phyloP scores from a whole-genome alignment of 2,888 invertebrate species.

The Pyralis farinalis region DNA sequence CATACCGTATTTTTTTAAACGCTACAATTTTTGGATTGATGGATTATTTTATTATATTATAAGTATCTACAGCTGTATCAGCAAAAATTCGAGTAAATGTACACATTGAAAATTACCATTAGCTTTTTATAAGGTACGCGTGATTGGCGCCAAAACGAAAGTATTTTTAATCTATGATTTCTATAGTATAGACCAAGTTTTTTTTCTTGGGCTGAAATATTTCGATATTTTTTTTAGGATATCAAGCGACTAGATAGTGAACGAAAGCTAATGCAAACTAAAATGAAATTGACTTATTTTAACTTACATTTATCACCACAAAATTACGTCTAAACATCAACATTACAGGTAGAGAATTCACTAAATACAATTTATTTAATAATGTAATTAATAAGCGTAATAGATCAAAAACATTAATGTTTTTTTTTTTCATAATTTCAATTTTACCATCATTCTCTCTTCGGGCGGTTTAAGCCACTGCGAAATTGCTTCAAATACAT shows the following conservation, averaged over 20 bases:
- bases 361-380: slow-evolving; percentile 68
- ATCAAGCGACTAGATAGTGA: slow-evolving; percentile 9
- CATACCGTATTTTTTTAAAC: too few relatives aligned
- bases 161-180: not conserved
- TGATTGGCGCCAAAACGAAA: slow-evolving; percentile 1
- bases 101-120: slow-evolving; percentile 4
- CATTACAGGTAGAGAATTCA: slow-evolving; percentile 66
- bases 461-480: slow-evolving; percentile 38
- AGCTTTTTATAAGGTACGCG: slow-evolving; percentile 2
- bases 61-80: slow-evolving; percentile 14
- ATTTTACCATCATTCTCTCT: slow-evolving; percentile 22
- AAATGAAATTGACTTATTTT: slow-evolving; percentile 16
- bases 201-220: too few relatives aligned
- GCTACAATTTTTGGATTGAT: not conserved
- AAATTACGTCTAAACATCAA: slow-evolving; percentile 65
- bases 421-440: slow-evolving; percentile 44
- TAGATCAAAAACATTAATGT: slow-evolving; percentile 77
- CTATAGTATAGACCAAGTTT: too few relatives aligned
- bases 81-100: slow-evolving; percentile 11
- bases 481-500: slow-evolving; percentile 30
- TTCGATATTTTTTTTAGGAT: slow-evolving; percentile 5
- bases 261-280: slow-evolving; percentile 8
- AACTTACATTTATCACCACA: slow-evolving; percentile 31
- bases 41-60: slow-evolving; percentile 1
- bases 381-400: slow-evolving; percentile 80